These are phyloP conservation scores for Morone chrysops DNA, from an alignment of 2,113 vertebrate genomes.

Conservation along the genomic window DNA sequence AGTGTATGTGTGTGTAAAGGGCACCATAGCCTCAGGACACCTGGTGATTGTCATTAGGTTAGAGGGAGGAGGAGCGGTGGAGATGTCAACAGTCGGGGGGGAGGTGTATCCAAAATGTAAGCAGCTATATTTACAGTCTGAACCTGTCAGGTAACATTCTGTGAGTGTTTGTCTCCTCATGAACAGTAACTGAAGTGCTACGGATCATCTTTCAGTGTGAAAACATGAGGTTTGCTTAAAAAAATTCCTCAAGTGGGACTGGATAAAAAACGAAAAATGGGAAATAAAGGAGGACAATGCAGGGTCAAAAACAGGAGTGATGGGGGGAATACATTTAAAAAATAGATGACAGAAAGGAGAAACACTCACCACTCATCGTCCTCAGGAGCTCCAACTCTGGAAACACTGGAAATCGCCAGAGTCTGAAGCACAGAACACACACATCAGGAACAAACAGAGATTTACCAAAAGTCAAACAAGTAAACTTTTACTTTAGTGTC, in stretches of 20 bases:
- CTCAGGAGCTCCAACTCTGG: slow-evolving; percentile 75
- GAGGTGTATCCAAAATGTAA: not conserved
- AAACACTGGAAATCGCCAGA: slow-evolving; percentile 65
- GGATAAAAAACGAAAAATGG: no score
- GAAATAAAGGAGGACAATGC: not conserved
- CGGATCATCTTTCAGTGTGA: no score
- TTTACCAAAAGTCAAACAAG: no score
- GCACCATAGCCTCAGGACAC: not conserved
- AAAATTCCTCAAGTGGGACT: no score
- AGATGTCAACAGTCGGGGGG: not conserved
- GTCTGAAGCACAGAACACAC: slow-evolving; percentile 78
- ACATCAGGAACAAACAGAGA: not conserved
- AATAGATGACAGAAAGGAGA: not conserved
- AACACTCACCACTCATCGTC: slow-evolving; percentile 86
- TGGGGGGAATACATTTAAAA: no score
- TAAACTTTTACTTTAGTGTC: no score
- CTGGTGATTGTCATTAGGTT: not conserved
- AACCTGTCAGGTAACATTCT: slow-evolving; percentile 19
- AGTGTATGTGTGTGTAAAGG: not conserved
- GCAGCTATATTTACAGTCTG: slow-evolving; percentile 5
- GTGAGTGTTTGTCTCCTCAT: not conserved
- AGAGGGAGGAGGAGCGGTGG: not conserved
- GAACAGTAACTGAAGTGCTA: not conserved
- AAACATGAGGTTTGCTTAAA: no score
- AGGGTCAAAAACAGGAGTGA: no score